Percentiles rank a stretch among this genome's conserved stretches.
phyloP scores from a whole-genome alignment of 37 sponge, comb jelly and placozoan genomes.

The Chondrosia reniformis region DNA sequence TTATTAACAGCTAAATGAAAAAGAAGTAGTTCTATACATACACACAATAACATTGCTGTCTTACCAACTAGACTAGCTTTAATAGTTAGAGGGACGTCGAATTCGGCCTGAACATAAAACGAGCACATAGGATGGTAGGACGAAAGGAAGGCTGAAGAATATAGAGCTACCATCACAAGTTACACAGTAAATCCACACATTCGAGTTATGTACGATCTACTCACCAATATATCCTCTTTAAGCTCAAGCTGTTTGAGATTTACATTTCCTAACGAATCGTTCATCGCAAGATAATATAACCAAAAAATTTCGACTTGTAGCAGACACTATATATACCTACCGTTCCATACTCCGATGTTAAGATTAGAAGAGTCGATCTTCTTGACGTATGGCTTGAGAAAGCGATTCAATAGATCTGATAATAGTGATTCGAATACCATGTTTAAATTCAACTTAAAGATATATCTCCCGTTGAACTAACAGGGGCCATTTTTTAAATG shows the following conservation, averaged over 20 bases:
- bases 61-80: no score
- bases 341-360: slow-evolving; percentile 81
- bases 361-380: slow-evolving; percentile 79
- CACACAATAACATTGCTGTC: not conserved
- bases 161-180: not conserved
- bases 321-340: slow-evolving; percentile 1
- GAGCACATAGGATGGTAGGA: no score
- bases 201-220: slow-evolving; percentile 14
- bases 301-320: not conserved
- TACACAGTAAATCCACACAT: not conserved
- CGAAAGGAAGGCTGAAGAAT: no score
- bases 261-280: slow-evolving; percentile 51
- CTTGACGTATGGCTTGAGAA: slow-evolving; percentile 85
- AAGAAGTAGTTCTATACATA: not conserved
- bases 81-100: no score
- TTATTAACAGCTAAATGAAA: not conserved
- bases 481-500: no score
- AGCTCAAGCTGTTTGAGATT: slow-evolving; percentile 71
- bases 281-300: not conserved
- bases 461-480: no score
- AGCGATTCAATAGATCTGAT: slow-evolving; percentile 75
- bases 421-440: slow-evolving; percentile 87
- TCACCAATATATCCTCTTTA: slow-evolving; percentile 81
- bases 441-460: no score
- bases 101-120: no score